phyloP scores from a whole-genome alignment of 2,113 vertebrate genomes.

The Sigmodon hispidus region DNA sequence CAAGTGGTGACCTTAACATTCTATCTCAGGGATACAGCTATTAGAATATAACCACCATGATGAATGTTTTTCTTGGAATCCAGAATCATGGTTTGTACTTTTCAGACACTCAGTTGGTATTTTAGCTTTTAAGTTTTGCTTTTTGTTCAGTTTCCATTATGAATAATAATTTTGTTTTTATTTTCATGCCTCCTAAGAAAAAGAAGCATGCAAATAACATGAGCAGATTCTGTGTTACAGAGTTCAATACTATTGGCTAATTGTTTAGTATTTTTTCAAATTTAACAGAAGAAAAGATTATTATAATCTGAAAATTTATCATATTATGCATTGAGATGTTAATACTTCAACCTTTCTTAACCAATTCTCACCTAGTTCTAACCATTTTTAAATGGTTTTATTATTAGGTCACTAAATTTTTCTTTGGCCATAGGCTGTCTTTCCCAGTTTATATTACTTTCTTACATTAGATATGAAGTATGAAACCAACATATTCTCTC shows the following conservation, averaged over 20 bases:
- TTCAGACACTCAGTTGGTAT: constrained; percentile 28
- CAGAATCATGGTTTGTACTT: constrained; percentile 43
- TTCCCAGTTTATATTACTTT: not conserved
- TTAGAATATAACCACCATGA: constrained; percentile 66
- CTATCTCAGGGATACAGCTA: constrained; percentile 61
- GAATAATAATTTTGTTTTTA: constrained; percentile 50
- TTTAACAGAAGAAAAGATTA: not conserved
- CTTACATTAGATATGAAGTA: not conserved
- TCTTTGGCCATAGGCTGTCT: not conserved
- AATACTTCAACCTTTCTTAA: not conserved
- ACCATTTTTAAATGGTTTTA: not conserved
- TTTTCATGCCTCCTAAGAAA: not conserved
- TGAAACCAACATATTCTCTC: not conserved
- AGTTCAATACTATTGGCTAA: constrained; percentile 5
- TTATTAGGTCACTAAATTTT: not conserved
- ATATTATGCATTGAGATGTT: not conserved
- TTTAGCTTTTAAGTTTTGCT: constrained; percentile 42
- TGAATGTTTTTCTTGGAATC: constrained; percentile 63
- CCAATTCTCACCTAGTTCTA: not conserved
- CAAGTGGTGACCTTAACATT: constrained; percentile 73
- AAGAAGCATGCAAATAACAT: not conserved
- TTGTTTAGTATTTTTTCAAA: not conserved
- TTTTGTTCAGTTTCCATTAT: not conserved
- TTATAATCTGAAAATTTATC: constrained; percentile 26
- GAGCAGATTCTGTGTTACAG: not conserved